Evolutionary conservation across 2,888 invertebrate species (phyloP).

Genomic region (Heteropelma amictum): DNA sequence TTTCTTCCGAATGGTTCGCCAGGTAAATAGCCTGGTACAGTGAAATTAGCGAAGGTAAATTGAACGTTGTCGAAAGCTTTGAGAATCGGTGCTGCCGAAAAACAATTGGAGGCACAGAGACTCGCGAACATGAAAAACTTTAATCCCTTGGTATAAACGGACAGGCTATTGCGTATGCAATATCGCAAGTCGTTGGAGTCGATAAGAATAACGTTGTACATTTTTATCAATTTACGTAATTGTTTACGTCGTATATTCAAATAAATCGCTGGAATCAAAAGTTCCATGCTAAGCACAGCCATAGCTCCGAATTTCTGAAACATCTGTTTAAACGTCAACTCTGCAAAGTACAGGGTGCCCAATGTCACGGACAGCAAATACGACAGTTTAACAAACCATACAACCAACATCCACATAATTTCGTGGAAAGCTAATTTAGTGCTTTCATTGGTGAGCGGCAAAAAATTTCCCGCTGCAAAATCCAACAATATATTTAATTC

Average conservation of each 20-base stretch:
- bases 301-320: slow-evolving; percentile 40
- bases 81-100: slow-evolving; percentile 44
- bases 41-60: slow-evolving; percentile 60
- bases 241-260: neutral
- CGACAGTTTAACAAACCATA: slow-evolving; percentile 2
- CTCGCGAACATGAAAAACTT: slow-evolving; percentile 51
- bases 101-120: slow-evolving; percentile 45
- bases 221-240: slow-evolving; percentile 47
- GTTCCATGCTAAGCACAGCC: slow-evolving; percentile 49
- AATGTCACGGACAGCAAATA: slow-evolving; percentile 19
- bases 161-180: slow-evolving; percentile 28
- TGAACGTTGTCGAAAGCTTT: slow-evolving; percentile 34
- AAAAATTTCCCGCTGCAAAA: slow-evolving; percentile 56
- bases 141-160: slow-evolving; percentile 48
- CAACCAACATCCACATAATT: neutral
- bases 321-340: neutral
- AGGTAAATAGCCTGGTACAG: slow-evolving; percentile 53
- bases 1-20: slow-evolving; percentile 50
- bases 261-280: neutral
- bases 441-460: slow-evolving; percentile 47
- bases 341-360: slow-evolving; percentile 9
- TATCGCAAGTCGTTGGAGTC: slow-evolving; percentile 38
- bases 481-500: slow-evolving; percentile 55
- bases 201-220: slow-evolving; percentile 51
- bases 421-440: neutral